Evolutionary conservation across 2,797 vertebrate genomes (phyloP), one percentile per base, ranked within the genome.

Genomic region (Apogon hyalosoma): DNA sequence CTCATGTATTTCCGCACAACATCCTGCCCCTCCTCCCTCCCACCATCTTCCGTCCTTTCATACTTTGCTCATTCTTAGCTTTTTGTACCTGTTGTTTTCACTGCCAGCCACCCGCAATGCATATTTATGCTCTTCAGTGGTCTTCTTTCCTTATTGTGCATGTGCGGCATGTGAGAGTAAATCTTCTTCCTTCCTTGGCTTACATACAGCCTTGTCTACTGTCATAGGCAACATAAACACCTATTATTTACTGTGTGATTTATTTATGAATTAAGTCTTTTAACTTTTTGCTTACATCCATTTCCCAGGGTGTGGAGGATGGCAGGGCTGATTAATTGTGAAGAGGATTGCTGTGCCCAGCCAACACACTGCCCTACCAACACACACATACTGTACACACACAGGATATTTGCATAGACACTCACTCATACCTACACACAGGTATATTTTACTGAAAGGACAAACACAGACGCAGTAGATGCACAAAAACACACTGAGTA

Each of bases 211-310:
- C 73, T 76, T 62, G 70, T 75, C 83, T 76, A 33, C 78, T 83
- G 77, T 87, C 64, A 24, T 11, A 3, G 54, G 80, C 69, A 86
- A 83, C 87, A 84, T 80, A 90, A 90, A 88, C 85, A 82, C 64
- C 77, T 84, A 82, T 88, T 89, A 86, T 90, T 91, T 88, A 86
- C 80, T 56, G 28, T 67, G 49, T 88, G 85, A 90, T 94, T 92
- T 92, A 94, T 94, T 94, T 85, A 85, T 92, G 75, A 93, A 92
- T 92, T 88, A 92, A 90, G 78, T 91, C 87, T 90, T 90, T 93
- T 90, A 92, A 90, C 85, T 79, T 91, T 91, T 88, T 85, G 81
- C 84, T 87, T 91, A 82, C 85, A 90, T 92, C 87, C 69, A 87
- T 92, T 93, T 93, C 82, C 87, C 67, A 64, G 64, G 63, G 66